These are phyloP conservation scores for Hemibagrus wyckioides DNA, from an alignment of 2,113 vertebrate species.

Conservation along the genomic window DNA sequence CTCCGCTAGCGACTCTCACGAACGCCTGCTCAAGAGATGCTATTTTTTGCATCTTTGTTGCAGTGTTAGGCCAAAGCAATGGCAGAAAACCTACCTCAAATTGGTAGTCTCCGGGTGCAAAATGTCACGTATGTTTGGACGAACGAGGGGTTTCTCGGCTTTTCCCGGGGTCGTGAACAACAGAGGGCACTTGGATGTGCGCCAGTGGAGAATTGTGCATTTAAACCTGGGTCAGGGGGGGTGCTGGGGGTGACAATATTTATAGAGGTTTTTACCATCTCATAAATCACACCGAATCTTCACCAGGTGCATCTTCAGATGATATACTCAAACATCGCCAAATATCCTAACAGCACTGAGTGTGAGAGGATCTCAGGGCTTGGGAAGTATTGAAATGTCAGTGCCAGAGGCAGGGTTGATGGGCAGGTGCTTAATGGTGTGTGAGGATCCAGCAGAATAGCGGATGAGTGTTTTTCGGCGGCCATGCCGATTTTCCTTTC, in stretches of 20 bases:
- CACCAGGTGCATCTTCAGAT: slow-evolving; percentile 12
- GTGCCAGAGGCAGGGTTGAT: slow-evolving; percentile 21
- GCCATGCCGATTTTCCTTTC: slow-evolving; percentile 38
- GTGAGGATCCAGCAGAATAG: slow-evolving; percentile 34
- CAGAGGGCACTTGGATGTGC: not conserved
- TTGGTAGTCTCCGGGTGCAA: slow-evolving; percentile 44
- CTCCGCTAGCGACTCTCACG: slow-evolving; percentile 30
- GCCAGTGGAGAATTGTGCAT: slow-evolving; percentile 37
- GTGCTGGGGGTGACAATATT: not conserved
- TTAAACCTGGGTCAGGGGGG: not conserved
- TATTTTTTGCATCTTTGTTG: slow-evolving; percentile 49
- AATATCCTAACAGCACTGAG: not conserved
- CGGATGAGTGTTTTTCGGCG: slow-evolving; percentile 30
- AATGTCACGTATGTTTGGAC: slow-evolving; percentile 30
- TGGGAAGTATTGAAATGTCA: slow-evolving; percentile 33
- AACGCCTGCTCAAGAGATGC: slow-evolving; percentile 42
- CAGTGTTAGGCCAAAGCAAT: slow-evolving; percentile 39
- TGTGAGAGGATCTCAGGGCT: not conserved
- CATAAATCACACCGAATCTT: not conserved
- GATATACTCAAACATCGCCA: not conserved
- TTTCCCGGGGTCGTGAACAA: slow-evolving; percentile 23
- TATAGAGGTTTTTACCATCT: slow-evolving; percentile 2
- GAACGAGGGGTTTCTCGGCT: slow-evolving; percentile 10
- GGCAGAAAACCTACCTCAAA: slow-evolving; percentile 45
- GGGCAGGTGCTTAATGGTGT: slow-evolving; percentile 44